These are phyloP conservation scores for Drosophila melanocephala DNA, from an alignment of 2,888 invertebrate genomes.

Conservation along the genomic window DNA sequence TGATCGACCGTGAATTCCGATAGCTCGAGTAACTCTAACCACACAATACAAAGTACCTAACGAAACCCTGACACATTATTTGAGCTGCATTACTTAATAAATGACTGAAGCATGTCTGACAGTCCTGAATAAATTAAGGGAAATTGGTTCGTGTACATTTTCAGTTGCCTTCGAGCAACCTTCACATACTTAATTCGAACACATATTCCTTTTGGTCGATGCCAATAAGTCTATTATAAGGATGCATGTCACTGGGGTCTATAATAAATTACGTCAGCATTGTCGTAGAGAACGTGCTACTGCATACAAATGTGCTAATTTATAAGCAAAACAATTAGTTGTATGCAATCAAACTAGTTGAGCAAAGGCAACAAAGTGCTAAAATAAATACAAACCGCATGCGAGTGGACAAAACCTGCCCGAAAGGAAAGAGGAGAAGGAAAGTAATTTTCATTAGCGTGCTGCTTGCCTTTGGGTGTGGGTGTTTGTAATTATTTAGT, in stretches of 20 bases:
- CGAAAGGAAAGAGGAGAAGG: conserved; percentile 3
- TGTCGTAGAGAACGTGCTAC: conserved; percentile 47
- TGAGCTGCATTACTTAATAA: background rate
- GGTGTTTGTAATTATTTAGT: conserved; percentile 67
- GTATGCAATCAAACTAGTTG: conserved; percentile 66
- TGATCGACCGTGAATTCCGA: background rate
- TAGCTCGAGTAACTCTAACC: background rate
- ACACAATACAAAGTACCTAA: background rate
- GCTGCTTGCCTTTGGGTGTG: conserved; percentile 6
- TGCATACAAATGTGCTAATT: conserved; percentile 80
- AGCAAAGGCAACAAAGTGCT: conserved; percentile 31
- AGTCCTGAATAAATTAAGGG: background rate
- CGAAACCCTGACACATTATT: background rate
- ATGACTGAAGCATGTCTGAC: background rate
- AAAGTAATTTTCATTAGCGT: conserved; percentile 77
- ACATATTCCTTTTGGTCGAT: conserved; percentile 17
- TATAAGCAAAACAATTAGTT: conserved; percentile 80
- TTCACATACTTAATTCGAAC: conserved; percentile 6
- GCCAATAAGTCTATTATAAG: conserved; percentile 21
- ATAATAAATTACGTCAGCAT: conserved; percentile 75
- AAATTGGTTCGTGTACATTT: background rate
- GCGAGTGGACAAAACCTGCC: conserved; percentile 1
- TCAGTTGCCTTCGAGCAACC: background rate
- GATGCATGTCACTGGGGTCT: conserved; percentile 47
- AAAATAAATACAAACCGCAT: conserved; percentile 28